Evolutionary conservation across 2,113 vertebrate species (phyloP).

Genomic region (Anthoscopus minutus): DNA sequence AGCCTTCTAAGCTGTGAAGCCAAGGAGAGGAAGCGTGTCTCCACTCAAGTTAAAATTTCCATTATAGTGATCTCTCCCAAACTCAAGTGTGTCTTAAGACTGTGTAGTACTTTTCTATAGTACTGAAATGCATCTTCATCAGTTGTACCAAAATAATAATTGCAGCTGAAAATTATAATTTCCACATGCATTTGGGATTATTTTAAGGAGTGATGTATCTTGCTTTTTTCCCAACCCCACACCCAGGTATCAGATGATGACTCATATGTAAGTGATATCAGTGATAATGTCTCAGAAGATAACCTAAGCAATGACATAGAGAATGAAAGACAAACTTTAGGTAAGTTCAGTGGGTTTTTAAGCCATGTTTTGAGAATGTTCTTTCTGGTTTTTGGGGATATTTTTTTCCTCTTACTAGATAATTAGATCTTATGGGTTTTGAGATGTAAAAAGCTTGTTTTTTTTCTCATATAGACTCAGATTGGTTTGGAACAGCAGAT

Average conservation of each 20-base stretch:
- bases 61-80: not conserved
- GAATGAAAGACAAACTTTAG: constrained; percentile 80
- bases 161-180: not conserved
- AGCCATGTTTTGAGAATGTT: not conserved
- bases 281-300: constrained; percentile 93
- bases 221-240: not conserved
- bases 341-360: constrained; percentile 59
- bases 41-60: not conserved
- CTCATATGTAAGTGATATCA: constrained; percentile 93
- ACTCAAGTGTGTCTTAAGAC: not conserved
- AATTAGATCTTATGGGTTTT: not conserved
- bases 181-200: not conserved
- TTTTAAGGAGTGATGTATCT: not conserved
- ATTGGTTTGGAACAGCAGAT: not conserved
- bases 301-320: constrained; percentile 88
- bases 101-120: not conserved
- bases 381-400: not conserved
- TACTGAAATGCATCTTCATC: too few relatives aligned
- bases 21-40: not conserved
- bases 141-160: not conserved
- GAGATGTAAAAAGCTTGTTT: not conserved
- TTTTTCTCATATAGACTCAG: not conserved
- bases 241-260: constrained; percentile 90
- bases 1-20: not conserved
- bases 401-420: not conserved